Base-by-base conservation (phyloP, 1,140 invertebrate species). In the Holotrichia oblita region DNA sequence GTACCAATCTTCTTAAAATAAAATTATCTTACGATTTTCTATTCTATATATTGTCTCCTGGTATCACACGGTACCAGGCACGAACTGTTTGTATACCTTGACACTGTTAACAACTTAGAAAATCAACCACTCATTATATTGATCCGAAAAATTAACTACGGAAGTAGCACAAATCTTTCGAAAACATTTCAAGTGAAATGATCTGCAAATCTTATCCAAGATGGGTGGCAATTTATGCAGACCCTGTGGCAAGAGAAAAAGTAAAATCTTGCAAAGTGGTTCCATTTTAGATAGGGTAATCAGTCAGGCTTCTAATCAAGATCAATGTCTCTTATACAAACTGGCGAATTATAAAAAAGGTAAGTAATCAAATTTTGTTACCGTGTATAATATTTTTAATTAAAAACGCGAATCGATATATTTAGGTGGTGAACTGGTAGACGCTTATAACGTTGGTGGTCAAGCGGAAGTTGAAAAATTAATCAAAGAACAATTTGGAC, bases 281-380 rank as follows among this genome's bases (percentile, higher is more conserved):
- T 94, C 94, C 48, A 95, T 95, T 73, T 90, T 97, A 79, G 95
- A 97, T 86, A 89, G 94, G 24, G 95, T 97, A 81, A 96, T 95
- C 85, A 97, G 93, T 17, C 94, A 95, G 86, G 94, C 93, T 6
- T 93, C 92, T 64, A 93, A 92, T 81, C 93, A 96, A 84, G 94
- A 95, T 85, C 94, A 95, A 82, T 96, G 94, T 84, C 89, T 96
- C 1, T 89, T 97, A 0, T 97, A 97, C 83, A 93, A 93, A 84
- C 87, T 97, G 64, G 95, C 95, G 6, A 95, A 97, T 88, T 97
- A 96, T 85, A 96, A 97, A 85, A 95, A 96, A 87, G 95, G 91
- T 90, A 82, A 82, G 78, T 75, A 87, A 12, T 42, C 40, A 42
- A 40, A 1, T 24, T 8, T 61, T 0, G 40, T 40, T 73, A 10